A percentile compares a stretch with the other conserved stretches of the same genome.
phyloP scores from a whole-genome alignment of 2,888 invertebrate genomes.

The Cataglyphis rosenhaueri region DNA sequence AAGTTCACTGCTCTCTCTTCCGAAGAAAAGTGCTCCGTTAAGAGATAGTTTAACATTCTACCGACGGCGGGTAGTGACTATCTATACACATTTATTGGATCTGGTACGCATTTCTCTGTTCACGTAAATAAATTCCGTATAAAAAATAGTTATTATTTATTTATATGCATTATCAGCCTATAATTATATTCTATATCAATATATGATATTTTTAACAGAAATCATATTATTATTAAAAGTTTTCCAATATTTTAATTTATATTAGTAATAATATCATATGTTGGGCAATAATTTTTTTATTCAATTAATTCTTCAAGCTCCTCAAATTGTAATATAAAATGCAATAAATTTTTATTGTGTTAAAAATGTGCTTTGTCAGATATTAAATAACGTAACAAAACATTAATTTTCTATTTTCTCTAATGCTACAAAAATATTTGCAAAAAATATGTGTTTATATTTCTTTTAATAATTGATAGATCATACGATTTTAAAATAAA shows the following conservation, averaged over 20 bases:
- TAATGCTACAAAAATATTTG: not conserved
- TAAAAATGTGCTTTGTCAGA: not conserved
- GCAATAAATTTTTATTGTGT: not conserved
- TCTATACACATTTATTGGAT: conserved; percentile 38
- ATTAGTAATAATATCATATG: not conserved
- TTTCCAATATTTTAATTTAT: not conserved
- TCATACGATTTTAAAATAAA: not conserved
- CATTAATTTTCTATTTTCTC: not conserved
- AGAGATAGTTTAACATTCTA: conserved; percentile 43
- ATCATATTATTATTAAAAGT: not conserved
- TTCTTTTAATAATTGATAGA: not conserved
- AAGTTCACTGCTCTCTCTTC: conserved; percentile 34
- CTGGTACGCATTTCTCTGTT: not conserved
- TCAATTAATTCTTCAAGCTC: not conserved
- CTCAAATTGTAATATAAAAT: not conserved
- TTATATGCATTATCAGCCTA: not conserved
- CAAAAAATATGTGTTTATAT: not conserved
- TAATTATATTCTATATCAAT: not conserved
- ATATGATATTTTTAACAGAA: not conserved
- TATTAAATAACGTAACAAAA: not conserved
- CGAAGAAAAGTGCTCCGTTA: not conserved
- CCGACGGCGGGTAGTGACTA: conserved; percentile 1
- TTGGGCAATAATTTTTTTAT: not conserved
- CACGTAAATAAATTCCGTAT: conserved; percentile 1
- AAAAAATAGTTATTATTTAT: not conserved